Evolutionary conservation across 2,888 invertebrate species (phyloP).

Genomic region (Coenonympha arcania): DNA sequence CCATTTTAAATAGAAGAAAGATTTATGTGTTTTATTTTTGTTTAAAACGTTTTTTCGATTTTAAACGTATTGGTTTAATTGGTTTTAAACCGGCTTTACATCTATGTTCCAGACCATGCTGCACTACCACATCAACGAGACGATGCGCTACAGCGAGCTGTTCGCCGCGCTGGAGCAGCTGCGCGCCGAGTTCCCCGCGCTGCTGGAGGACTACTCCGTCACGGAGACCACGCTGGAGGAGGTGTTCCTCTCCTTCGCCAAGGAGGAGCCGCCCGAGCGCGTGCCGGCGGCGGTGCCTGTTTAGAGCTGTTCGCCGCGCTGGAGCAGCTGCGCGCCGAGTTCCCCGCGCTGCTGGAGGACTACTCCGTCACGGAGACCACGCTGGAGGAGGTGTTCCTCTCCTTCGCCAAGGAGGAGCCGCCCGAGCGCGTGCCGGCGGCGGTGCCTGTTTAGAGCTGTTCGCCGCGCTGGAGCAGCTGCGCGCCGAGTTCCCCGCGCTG

Average conservation of each 20-base stretch:
- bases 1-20: too few relatives aligned
- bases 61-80: too few relatives aligned
- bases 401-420: slow-evolving; percentile 42
- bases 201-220: slow-evolving; percentile 83
- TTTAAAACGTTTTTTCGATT: too few relatives aligned
- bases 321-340: slow-evolving; percentile 63
- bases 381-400: slow-evolving; percentile 83
- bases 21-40: too few relatives aligned
- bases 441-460: slow-evolving; percentile 67
- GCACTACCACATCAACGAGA: slow-evolving; percentile 79
- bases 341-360: slow-evolving; percentile 76
- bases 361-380: slow-evolving; percentile 86
- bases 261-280: slow-evolving; percentile 20
- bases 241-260: slow-evolving; percentile 76
- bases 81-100: too few relatives aligned
- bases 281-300: not conserved
- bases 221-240: slow-evolving; percentile 87
- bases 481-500: slow-evolving; percentile 48
- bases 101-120: slow-evolving; percentile 72
- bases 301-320: slow-evolving; percentile 75
- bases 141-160: slow-evolving; percentile 75
- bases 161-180: slow-evolving; percentile 76
- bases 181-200: slow-evolving; percentile 46
- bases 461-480: slow-evolving; percentile 71
- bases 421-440: not conserved